Evolutionary conservation across 2,888 invertebrate species (phyloP).

Genomic region (Allygus modestus): DNA sequence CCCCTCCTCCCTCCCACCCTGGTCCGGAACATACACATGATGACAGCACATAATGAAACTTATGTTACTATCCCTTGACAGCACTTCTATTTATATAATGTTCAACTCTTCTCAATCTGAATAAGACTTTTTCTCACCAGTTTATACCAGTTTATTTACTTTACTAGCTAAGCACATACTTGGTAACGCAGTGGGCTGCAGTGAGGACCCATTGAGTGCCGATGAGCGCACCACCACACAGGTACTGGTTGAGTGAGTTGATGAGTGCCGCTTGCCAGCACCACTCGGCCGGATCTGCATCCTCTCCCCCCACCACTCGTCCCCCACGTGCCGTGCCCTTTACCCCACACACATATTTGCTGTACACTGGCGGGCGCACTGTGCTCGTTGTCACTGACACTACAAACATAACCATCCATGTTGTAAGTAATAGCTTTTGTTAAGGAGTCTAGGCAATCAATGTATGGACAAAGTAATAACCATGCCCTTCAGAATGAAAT

Average conservation of each 20-base stretch:
- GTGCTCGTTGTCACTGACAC: conserved; percentile 79
- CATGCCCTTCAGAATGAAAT: background rate
- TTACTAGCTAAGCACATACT: no score
- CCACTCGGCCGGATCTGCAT: conserved; percentile 95
- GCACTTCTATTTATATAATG: no score
- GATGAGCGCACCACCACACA: conserved; percentile 95
- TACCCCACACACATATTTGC: conserved; percentile 95
- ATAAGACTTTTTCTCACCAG: no score
- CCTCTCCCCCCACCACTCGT: conserved; percentile 91
- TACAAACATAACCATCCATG: conserved; percentile 71
- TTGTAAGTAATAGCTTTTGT: no score
- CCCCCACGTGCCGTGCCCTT: conserved; percentile 82
- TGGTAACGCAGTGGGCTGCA: conserved; percentile 96
- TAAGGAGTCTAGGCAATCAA: no score
- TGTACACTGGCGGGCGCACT: conserved; percentile 85
- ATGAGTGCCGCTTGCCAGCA: conserved; percentile 97
- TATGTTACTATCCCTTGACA: no score
- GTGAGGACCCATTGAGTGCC: conserved; percentile 97
- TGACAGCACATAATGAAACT: no score
- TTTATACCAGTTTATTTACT: no score
- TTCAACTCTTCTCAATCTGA: no score
- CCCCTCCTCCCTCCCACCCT: no score
- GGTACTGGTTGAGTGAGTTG: conserved; percentile 94
- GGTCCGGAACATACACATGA: no score
- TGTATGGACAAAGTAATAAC: no score